Evolutionary conservation across 2,797 vertebrate species (phyloP).

Genomic region (Phataginus tetradactyla): DNA sequence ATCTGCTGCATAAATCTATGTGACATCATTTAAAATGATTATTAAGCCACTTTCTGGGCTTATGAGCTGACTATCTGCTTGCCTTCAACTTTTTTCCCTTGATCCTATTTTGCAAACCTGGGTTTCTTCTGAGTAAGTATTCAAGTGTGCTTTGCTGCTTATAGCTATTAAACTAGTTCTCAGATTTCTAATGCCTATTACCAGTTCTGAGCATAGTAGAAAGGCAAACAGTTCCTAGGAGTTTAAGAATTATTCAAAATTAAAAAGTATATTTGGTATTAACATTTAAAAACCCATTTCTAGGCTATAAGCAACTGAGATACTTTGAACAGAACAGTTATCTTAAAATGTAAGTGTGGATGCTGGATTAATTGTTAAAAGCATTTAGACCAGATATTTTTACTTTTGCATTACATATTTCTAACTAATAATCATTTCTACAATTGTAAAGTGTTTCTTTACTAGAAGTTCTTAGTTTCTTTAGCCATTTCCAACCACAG

Average conservation of each 20-base stretch:
- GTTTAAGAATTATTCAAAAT: neutral
- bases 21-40: constrained; percentile 7
- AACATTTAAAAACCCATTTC: neutral
- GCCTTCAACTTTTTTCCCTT: neutral
- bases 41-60: neutral
- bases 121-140: neutral
- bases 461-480: neutral
- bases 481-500: neutral
- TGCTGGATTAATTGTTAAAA: neutral
- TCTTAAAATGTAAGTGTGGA: neutral
- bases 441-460: neutral
- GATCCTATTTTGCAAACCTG: neutral
- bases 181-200: neutral
- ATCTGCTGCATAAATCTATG: neutral
- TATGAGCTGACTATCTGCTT: neutral
- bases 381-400: neutral
- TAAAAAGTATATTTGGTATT: neutral
- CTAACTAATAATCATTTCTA: neutral
- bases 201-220: neutral
- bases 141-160: neutral
- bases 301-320: neutral
- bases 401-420: neutral
- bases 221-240: neutral
- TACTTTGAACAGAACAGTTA: neutral
- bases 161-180: neutral